Conservation (phyloP, 2,797 vertebrate species). For the Brachyalestes nurse region DNA sequence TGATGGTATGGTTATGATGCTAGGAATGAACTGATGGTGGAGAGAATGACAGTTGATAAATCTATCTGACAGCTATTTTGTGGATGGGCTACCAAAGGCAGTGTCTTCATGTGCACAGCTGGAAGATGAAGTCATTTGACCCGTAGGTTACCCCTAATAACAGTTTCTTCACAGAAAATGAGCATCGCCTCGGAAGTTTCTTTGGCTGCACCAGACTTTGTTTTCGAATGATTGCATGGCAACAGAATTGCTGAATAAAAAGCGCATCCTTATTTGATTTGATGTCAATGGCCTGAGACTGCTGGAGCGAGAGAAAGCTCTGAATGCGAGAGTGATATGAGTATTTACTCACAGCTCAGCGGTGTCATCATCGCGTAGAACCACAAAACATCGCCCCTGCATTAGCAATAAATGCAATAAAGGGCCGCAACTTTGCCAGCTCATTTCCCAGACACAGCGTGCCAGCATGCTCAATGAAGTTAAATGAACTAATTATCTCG, state of each 20-base stretch:
- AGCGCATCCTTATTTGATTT: slow-evolving; percentile 4
- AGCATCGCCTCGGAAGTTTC: slow-evolving; percentile 2
- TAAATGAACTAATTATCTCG: slow-evolving; percentile 59
- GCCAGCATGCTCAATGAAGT: slow-evolving; percentile 53
- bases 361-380: slow-evolving; percentile 31
- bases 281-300: slow-evolving; percentile 13
- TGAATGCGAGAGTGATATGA: slow-evolving; percentile 5
- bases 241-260: slow-evolving; percentile 3
- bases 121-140: slow-evolving; percentile 14
- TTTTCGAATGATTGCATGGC: neutral
- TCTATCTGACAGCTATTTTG: slow-evolving; percentile 7
- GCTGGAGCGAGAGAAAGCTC: slow-evolving; percentile 14
- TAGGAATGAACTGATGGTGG: neutral
- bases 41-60: slow-evolving; percentile 18
- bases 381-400: slow-evolving; percentile 27
- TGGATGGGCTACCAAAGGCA: neutral
- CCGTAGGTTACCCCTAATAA: neutral
- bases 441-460: slow-evolving; percentile 41
- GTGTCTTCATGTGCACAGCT: slow-evolving; percentile 7
- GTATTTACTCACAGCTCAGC: slow-evolving; percentile 41
- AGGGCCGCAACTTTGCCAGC: slow-evolving; percentile 39
- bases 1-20: neutral
- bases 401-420: slow-evolving; percentile 46
- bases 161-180: neutral
- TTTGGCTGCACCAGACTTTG: neutral